A percentile compares a stretch with the other conserved stretches of the same genome.
These are phyloP conservation scores for Leptoclinus maculatus DNA, from an alignment of 2,797 vertebrate genomes.

Conservation along the genomic window DNA sequence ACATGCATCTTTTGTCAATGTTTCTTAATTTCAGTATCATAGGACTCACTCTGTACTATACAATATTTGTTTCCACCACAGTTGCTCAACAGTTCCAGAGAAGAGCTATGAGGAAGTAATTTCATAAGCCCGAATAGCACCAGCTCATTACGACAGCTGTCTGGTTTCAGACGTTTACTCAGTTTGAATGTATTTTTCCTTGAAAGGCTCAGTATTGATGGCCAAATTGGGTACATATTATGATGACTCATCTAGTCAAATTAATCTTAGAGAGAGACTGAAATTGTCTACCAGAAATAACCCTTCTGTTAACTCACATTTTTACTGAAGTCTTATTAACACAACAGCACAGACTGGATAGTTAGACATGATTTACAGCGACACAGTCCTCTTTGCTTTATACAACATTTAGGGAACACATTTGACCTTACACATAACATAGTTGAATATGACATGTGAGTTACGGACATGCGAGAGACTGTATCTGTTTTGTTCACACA, in stretches of 20 bases:
- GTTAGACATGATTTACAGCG: neutral
- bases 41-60: too few relatives aligned
- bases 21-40: too few relatives aligned
- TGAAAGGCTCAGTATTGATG: neutral
- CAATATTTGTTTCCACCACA: too few relatives aligned
- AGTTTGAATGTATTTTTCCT: neutral
- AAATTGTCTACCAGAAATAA: neutral
- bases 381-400: neutral
- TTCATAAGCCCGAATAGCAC: neutral
- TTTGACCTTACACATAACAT: neutral
- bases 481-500: neutral
- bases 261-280: neutral
- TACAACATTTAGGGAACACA: neutral
- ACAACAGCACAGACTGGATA: too few relatives aligned
- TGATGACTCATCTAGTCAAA: neutral
- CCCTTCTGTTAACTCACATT: neutral
- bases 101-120: too few relatives aligned
- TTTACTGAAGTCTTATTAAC: neutral
- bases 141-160: neutral
- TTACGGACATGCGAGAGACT: neutral
- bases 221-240: neutral
- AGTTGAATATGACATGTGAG: neutral
- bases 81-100: too few relatives aligned
- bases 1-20: too few relatives aligned
- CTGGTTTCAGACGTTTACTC: neutral